Evolutionary conservation across 2,113 vertebrate species (phyloP), one percentile per base, ranked within the genome.

Genomic region (Podiceps cristatus): DNA sequence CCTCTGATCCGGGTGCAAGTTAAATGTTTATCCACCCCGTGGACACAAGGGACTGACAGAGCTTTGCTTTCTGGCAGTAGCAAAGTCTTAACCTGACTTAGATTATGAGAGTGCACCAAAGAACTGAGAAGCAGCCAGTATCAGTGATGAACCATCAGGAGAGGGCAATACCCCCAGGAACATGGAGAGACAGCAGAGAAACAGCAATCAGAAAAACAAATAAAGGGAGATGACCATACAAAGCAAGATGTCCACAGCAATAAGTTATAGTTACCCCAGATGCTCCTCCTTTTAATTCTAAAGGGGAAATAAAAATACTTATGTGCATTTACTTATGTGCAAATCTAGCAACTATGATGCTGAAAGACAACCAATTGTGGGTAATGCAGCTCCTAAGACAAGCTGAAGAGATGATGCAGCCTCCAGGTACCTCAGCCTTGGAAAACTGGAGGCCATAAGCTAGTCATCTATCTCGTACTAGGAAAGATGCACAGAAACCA

Each of bases 1-100:
- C 10, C 59, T n/a, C 18, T 10, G 29, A 52, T 15, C 62, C 35
- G 14, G 25, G 45, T 2, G 1, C 50, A 27, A 7, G 47, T n/a
- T 19, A 6, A 27, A 53, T 44, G 18, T 7, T 22, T 8, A 4
- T 23, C 37, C 28, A 10, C n/a, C 9, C 13, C 4, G 3, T 0
- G 4, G 49, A 53, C 37, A 55, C 8, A 31, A 40, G 24, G 45
- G 74, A 80, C 50, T 2, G 23, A 35, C 27, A 77, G 9, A 60
- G 28, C 47, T 64, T 24, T 66, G 24, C 37, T n/a, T 47, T 45
- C 59, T 37, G 42, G 45, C 59, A 53, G 29, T 1, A 77, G 37
- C 42, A 22, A 40, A 79, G 24, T 8, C 55, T 45, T n/a, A 50
- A 47, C n/a, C 16, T 13, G 22, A 55, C 60, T 74, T 64, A 45